phyloP scores from a whole-genome alignment of 2,888 invertebrate genomes.

The Aphodius granarius region DNA sequence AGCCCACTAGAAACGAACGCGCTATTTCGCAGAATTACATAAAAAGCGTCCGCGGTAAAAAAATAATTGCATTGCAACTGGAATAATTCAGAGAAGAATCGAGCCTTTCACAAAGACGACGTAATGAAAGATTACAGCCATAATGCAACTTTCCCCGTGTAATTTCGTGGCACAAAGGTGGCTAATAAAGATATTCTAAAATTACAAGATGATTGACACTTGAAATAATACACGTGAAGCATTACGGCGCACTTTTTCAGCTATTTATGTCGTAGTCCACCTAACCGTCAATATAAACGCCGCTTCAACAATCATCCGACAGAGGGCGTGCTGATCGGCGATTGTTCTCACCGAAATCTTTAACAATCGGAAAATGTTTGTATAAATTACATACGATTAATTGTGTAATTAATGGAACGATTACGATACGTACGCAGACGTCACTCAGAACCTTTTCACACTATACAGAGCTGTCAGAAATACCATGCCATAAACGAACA shows the following conservation, averaged over 20 bases:
- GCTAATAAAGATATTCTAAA: slow-evolving; percentile 25
- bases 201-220: slow-evolving; percentile 22
- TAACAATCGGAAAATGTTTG: slow-evolving; percentile 15
- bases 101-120: not conserved
- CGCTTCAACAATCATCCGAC: not conserved
- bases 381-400: slow-evolving; percentile 10
- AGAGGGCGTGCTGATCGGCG: slow-evolving; percentile 1
- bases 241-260: slow-evolving; percentile 20
- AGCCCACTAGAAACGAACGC: not conserved
- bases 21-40: not conserved
- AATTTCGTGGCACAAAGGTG: slow-evolving; percentile 22
- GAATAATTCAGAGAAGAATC: not conserved
- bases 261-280: not conserved
- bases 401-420: slow-evolving; percentile 20
- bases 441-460: slow-evolving; percentile 1
- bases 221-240: slow-evolving; percentile 20
- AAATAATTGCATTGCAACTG: not conserved
- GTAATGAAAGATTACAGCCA: not conserved
- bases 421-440: not conserved
- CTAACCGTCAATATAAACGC: not conserved
- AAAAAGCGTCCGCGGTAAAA: not conserved
- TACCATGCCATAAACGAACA: not conserved
- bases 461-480: not conserved
- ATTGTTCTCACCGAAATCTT: slow-evolving; percentile 12
- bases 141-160: slow-evolving; percentile 21